Percentiles rank a stretch among this genome's conserved stretches.
phyloP scores from a whole-genome alignment of 2,797 vertebrate species.

The Alauda arvensis region DNA sequence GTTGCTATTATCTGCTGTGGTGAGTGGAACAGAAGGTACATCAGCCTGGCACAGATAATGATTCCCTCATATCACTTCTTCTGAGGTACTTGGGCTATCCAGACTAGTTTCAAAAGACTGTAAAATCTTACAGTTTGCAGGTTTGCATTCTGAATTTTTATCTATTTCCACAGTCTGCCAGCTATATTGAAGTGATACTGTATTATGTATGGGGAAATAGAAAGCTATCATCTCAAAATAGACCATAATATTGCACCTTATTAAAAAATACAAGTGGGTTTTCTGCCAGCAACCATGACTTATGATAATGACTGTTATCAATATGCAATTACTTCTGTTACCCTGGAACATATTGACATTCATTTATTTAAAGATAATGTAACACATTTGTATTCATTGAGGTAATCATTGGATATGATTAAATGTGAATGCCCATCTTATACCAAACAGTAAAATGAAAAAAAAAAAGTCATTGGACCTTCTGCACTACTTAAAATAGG shows the following conservation, averaged over 20 bases:
- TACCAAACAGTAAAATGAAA: slow-evolving; percentile 55
- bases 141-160: slow-evolving; percentile 66
- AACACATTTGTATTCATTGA: slow-evolving; percentile 74
- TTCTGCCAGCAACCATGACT: slow-evolving; percentile 68
- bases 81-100: slow-evolving; percentile 48
- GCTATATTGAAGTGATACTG: slow-evolving; percentile 59
- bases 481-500: slow-evolving; percentile 59
- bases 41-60: slow-evolving; percentile 38
- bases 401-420: slow-evolving; percentile 67
- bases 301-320: slow-evolving; percentile 73
- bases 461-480: slow-evolving; percentile 48
- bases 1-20: slow-evolving; percentile 23
- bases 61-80: slow-evolving; percentile 46
- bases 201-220: slow-evolving; percentile 61
- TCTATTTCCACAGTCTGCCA: slow-evolving; percentile 43
- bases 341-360: slow-evolving; percentile 70
- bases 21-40: slow-evolving; percentile 13
- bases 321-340: slow-evolving; percentile 75
- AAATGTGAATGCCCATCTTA: slow-evolving; percentile 69
- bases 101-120: slow-evolving; percentile 48
- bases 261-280: slow-evolving; percentile 70
- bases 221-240: slow-evolving; percentile 71
- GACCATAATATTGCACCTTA: slow-evolving; percentile 66
- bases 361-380: slow-evolving; percentile 75
- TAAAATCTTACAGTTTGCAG: slow-evolving; percentile 56